Evolutionary conservation across 2,113 vertebrate species (phyloP), one percentile per base, ranked within the genome.

Genomic region (Baryphthengus martii): DNA sequence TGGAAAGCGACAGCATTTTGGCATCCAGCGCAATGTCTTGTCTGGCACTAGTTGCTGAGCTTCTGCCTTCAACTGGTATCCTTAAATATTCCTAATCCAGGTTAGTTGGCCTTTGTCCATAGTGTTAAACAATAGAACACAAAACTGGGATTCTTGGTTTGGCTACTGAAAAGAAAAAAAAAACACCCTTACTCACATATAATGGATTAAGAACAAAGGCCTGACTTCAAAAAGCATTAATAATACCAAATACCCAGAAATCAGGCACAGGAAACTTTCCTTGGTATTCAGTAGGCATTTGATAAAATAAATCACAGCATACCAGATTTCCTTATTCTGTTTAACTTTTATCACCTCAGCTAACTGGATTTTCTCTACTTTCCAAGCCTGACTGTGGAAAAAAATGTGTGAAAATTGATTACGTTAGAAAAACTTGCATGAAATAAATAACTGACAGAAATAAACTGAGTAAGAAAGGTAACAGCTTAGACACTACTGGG

Each of bases 391-490:
- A 71, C 29, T 53, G 49, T 78, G 77, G 73, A n/a, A 81, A 87
- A 92, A 95, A 85, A 82, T 5, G 44, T 80, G 56, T 73, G 79
- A 80, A 84, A 79, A 82, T 66, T 88, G 56, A 95, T 85, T 89
- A 95, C 17, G 4, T 61, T 82, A 86, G 37, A 94, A 93, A 75
- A 91, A 45, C 26, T 56, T 78, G 68, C 74, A 85, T 90, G 52
- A 95, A 96, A 95, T 89, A 90, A 91, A 91, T 95, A 92, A 94
- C 81, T 52, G 61, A 72, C 39, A 73, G 62, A 92, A 89, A 75
- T 72, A 95, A 85, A 93, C n/a, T 49, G 61, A 74, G 10, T 68
- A 70, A 90, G 77, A 90, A 85, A 85, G 7, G 53, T 56, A 75
- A 73, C 53, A 29, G 10, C 5, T 85, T 67, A 83, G 35, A 40